Conservation (phyloP, 2,797 vertebrate genomes). For the Furcifer pardalis region DNA sequence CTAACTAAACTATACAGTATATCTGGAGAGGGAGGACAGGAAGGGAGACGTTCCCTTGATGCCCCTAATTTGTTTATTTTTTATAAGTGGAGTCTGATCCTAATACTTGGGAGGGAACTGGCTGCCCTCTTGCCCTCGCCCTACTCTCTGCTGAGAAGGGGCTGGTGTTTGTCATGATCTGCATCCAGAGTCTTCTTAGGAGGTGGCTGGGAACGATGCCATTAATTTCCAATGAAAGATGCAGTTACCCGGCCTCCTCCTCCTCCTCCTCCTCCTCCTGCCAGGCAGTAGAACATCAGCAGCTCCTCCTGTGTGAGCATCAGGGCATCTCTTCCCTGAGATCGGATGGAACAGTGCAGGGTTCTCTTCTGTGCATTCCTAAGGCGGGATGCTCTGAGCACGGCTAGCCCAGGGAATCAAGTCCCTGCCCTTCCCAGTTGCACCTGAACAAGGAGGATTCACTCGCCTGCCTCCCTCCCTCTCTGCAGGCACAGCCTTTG, state of each 20-base stretch:
- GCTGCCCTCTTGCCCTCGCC: conserved; percentile 37
- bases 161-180: conserved; percentile 45
- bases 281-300: conserved; percentile 66
- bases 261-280: conserved; percentile 68
- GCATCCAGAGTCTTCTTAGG: conserved; percentile 1
- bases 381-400: neutral
- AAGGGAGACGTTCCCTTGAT: conserved; percentile 23
- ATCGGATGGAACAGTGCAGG: conserved; percentile 43
- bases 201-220: conserved; percentile 62
- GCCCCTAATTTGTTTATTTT: conserved; percentile 45
- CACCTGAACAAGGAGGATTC: conserved; percentile 41
- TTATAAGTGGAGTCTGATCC: conserved; percentile 52
- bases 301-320: conserved; percentile 63
- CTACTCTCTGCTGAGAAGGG: conserved; percentile 16
- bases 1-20: conserved; percentile 58
- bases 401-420: neutral
- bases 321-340: conserved; percentile 66
- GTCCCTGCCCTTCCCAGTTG: conserved; percentile 19
- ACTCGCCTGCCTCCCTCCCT: neutral
- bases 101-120: conserved; percentile 52
- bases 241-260: conserved; percentile 70
- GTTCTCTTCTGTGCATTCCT: conserved; percentile 18
- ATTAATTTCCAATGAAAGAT: conserved; percentile 63
- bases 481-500: conserved; percentile 60
- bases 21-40: conserved; percentile 27